Evolutionary conservation across 1,140 invertebrate genomes (phyloP), one percentile per base, ranked within the genome.

Genomic region (Drosophila pectinifera): DNA sequence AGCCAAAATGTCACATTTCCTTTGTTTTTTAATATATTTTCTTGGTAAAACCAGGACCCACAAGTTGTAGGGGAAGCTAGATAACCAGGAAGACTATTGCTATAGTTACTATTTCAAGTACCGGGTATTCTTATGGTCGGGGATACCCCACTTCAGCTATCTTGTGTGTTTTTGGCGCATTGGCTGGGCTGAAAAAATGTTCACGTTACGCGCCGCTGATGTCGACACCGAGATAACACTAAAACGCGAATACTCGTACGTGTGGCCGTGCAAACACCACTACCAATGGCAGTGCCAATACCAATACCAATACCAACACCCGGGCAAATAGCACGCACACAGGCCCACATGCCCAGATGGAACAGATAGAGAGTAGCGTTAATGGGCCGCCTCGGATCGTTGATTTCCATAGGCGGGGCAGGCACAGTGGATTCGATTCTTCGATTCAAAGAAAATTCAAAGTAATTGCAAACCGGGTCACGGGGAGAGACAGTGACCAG

Each of bases 201-300:
- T 63, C 57, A 65, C 77, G 77, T 84, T 89, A 78, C 85, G 84
- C 84, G 77, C 62, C 54, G 48, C 49, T 61, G 84, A 89, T 89
- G 84, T 82, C 88, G 68, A 80, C 77, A 77, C 73, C 54, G 73
- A 89, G 84, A 89, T 89, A 89, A 83, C 76, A 89, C 76, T 69
- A 77, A 83, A 83, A 65, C 73, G 74, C 59, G 61, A 68, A 51
- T 68, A 10, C 28, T 3, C 28, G 28, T 31, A 65, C 64, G 43
- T 69, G 65, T 61, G 65, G 51, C 53, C 64, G 56, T 46, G 61
- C 55, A 74, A 78, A 63, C 65, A 76, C 46, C 41, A 45, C 53
- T 28, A 61, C n/a, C 54, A 46, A 39, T 63, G 22, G 22, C 51
- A 26, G 6, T 18, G 18, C 54, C 31, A 31, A 13, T 36, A 10